Evolutionary conservation across 2,888 invertebrate species (phyloP).

Genomic region (Nysson spinosus): DNA sequence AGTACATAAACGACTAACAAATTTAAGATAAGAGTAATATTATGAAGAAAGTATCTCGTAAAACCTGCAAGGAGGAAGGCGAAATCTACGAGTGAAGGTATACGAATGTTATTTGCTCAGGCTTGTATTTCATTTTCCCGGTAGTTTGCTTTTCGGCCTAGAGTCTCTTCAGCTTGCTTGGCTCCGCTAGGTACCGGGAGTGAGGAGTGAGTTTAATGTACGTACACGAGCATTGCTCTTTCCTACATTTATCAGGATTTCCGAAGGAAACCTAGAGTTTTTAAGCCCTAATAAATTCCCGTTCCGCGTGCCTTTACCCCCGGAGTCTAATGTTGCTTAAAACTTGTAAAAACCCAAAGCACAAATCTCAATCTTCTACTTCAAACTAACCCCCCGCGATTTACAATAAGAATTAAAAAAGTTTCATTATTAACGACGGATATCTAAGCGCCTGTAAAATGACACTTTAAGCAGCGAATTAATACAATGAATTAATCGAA

Average conservation of each 20-base stretch:
- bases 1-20: too few species aligned
- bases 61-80: too few species aligned
- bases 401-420: too few species aligned
- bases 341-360: constrained; percentile 63
- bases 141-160: constrained; percentile 75
- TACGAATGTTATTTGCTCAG: constrained; percentile 57
- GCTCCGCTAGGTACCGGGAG: constrained; percentile 30
- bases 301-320: constrained; percentile 60
- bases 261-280: constrained; percentile 81
- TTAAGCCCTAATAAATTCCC: constrained; percentile 77
- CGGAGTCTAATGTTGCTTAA: constrained; percentile 68
- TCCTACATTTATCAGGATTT: constrained; percentile 84
- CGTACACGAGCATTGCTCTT: constrained; percentile 63
- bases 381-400: too few species aligned
- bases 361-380: constrained; percentile 41
- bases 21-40: too few species aligned
- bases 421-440: too few species aligned
- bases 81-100: background rate
- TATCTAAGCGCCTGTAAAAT: too few species aligned
- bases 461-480: too few species aligned
- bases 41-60: too few species aligned
- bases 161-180: constrained; percentile 60
- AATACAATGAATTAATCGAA: too few species aligned
- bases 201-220: constrained; percentile 43
- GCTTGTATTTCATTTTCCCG: constrained; percentile 54